These are phyloP conservation scores for Bursaphelenchus mucronatus DNA, from an alignment of 1,140 invertebrate species.

Conservation along the genomic window DNA sequence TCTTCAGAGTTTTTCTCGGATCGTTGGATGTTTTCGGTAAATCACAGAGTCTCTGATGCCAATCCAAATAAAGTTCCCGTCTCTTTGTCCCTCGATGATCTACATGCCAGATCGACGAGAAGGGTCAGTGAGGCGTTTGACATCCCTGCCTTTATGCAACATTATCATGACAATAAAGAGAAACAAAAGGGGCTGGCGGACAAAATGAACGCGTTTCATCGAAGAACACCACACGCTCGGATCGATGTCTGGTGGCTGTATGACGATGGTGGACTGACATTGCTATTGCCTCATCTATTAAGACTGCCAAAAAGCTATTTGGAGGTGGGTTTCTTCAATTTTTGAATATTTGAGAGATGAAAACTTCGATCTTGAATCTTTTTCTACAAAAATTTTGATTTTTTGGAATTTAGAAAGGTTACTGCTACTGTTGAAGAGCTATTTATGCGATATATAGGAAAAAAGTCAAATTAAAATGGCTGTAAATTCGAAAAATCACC, in stretches of 20 bases:
- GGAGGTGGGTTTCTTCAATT: conserved; percentile 16
- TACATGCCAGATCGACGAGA: no score
- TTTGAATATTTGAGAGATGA: neutral
- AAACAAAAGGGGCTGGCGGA: conserved; percentile 7
- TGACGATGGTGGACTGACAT: conserved; percentile 77
- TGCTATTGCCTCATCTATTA: conserved; percentile 32
- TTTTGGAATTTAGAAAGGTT: neutral
- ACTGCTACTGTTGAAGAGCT: neutral
- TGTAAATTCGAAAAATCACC: neutral
- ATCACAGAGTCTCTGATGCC: no score
- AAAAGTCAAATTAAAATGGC: conserved; percentile 3
- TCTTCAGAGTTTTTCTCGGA: no score
- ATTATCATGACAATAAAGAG: neutral
- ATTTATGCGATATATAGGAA: neutral
- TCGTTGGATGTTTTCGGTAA: no score
- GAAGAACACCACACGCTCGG: conserved; percentile 65
- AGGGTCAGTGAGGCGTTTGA: no score
- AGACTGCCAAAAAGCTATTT: conserved; percentile 32
- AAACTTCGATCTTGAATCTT: neutral
- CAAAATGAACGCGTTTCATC: conserved; percentile 28
- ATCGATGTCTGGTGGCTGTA: conserved; percentile 95
- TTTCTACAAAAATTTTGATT: neutral
- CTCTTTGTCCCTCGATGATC: no score
- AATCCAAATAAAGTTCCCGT: no score
- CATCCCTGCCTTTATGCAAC: no score